A percentile compares a stretch with the other conserved stretches of the same genome.
These are phyloP conservation scores for Orthosia gothica DNA, from an alignment of 2,888 invertebrate genomes.

Conservation along the genomic window DNA sequence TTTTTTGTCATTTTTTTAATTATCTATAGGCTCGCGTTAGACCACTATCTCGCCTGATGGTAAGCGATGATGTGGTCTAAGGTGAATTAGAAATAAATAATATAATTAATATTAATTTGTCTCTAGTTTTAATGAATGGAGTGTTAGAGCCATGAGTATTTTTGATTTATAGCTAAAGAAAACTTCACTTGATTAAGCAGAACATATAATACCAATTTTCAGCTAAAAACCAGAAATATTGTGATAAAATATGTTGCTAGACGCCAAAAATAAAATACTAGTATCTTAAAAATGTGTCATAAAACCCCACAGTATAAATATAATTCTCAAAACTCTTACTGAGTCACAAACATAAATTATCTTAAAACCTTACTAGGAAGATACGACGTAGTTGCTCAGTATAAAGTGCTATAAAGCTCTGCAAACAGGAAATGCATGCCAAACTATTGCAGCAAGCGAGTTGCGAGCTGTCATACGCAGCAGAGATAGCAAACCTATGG, in stretches of 20 bases:
- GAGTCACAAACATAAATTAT: conserved; percentile 14
- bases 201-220: background rate
- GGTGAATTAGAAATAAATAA: too few species aligned
- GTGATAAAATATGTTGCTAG: too few species aligned
- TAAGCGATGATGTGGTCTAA: too few species aligned
- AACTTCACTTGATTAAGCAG: background rate
- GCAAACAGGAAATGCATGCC: conserved; percentile 62
- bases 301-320: background rate
- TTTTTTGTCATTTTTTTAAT: too few species aligned
- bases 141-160: too few species aligned
- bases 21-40: too few species aligned
- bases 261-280: background rate
- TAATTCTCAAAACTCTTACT: background rate
- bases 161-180: too few species aligned
- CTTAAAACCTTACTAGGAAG: conserved; percentile 20
- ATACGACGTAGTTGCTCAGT: conserved; percentile 24
- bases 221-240: too few species aligned
- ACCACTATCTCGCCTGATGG: too few species aligned
- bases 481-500: conserved; percentile 41
- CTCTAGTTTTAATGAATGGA: too few species aligned
- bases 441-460: conserved; percentile 51
- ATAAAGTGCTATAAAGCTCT: conserved; percentile 32
- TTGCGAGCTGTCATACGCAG: conserved; percentile 38
- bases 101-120: too few species aligned
- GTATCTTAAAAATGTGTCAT: conserved; percentile 1